These are phyloP conservation scores for Coenonympha glycerion DNA, from an alignment of 2,888 invertebrate species.

Conservation along the genomic window DNA sequence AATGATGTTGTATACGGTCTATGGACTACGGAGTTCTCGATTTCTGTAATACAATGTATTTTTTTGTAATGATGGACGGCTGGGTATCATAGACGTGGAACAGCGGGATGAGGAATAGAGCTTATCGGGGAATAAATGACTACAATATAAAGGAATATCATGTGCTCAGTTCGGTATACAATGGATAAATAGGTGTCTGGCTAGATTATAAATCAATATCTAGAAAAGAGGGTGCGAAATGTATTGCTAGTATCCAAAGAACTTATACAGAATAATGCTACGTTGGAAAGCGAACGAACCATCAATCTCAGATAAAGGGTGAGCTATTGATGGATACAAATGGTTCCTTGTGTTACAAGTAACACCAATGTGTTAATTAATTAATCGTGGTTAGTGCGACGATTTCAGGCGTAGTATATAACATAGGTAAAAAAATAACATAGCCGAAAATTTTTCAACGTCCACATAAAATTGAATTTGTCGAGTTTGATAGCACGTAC, in stretches of 20 bases:
- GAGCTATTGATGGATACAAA: no score
- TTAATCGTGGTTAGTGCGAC: no score
- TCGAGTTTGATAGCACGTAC: no score
- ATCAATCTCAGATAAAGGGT: no score
- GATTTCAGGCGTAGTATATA: no score
- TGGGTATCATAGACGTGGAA: constrained; percentile 13
- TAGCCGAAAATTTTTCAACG: no score
- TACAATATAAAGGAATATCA: constrained; percentile 2
- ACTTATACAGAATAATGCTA: neutral
- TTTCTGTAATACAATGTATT: constrained; percentile 7
- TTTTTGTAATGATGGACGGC: constrained; percentile 14
- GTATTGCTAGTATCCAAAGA: neutral
- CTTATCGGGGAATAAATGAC: constrained; percentile 11
- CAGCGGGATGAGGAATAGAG: constrained; percentile 14
- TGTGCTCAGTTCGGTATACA: constrained; percentile 2
- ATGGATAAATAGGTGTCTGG: neutral
- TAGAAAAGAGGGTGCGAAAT: constrained; percentile 1
- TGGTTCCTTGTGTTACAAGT: no score
- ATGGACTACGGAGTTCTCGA: neutral
- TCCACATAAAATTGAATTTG: no score
- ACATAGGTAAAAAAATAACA: no score
- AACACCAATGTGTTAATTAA: no score
- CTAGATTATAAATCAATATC: constrained; percentile 5
- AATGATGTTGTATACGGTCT: neutral
- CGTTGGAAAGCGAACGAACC: neutral